phyloP scores from a whole-genome alignment of 1,140 invertebrate genomes.

The Cherax quadricarinatus region DNA sequence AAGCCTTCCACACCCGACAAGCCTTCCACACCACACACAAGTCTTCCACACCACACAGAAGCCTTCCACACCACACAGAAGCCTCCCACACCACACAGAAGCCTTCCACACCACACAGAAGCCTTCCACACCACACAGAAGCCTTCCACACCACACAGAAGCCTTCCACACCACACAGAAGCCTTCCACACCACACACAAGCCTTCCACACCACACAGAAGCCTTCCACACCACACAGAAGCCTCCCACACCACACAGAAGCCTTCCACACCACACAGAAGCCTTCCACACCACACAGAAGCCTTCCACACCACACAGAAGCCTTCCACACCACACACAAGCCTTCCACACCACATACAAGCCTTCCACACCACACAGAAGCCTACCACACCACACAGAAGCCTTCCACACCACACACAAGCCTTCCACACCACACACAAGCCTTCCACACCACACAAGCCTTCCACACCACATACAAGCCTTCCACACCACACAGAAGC shows the following conservation, averaged over 20 bases:
- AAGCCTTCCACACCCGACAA: too few species aligned
- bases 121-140: background rate
- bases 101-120: too few species aligned
- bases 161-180: background rate
- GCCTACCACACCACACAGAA: background rate
- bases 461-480: too few species aligned
- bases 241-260: too few species aligned
- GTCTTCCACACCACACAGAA: too few species aligned
- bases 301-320: background rate
- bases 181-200: background rate
- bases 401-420: background rate
- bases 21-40: too few species aligned
- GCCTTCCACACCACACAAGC: background rate
- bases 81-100: too few species aligned
- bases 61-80: background rate
- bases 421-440: background rate
- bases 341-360: background rate
- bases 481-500: too few species aligned
- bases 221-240: too few species aligned
- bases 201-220: background rate
- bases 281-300: too few species aligned
- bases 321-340: too few species aligned
- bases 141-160: background rate
- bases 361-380: background rate
- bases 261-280: too few species aligned